Conservation (phyloP, 2,113 vertebrate species). For the Petrocephalus zakoni region DNA sequence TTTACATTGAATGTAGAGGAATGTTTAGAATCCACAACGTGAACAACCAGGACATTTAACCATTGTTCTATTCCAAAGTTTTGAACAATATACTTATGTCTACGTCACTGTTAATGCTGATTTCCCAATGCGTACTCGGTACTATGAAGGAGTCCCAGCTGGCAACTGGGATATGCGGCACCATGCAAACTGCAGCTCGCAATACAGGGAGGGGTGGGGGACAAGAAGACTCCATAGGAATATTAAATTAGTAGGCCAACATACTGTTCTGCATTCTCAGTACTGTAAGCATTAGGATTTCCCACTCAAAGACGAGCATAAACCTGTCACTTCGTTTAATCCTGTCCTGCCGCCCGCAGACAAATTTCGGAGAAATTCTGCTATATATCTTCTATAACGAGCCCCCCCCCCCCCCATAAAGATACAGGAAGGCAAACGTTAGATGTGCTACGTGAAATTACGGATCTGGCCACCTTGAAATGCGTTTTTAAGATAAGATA, state of each 20-base stretch:
- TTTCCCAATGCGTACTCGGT: background rate
- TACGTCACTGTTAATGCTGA: no score
- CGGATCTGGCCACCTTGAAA: background rate
- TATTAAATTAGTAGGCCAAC: background rate
- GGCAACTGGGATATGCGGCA: background rate
- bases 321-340: background rate
- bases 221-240: background rate
- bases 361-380: background rate
- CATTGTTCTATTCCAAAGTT: background rate
- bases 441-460: background rate
- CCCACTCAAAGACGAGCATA: background rate
- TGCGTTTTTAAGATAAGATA: no score
- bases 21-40: background rate
- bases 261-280: background rate
- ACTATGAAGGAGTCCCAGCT: background rate
- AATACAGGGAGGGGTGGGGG: background rate
- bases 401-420: background rate
- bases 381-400: background rate
- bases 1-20: background rate
- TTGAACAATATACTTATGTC: background rate
- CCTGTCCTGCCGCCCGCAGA: background rate
- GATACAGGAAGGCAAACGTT: background rate
- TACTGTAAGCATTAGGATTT: background rate
- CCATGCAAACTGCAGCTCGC: background rate
- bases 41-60: background rate